These are phyloP conservation scores for Anoplophora glabripennis DNA, from an alignment of 1,140 invertebrate genomes.

Conservation along the genomic window DNA sequence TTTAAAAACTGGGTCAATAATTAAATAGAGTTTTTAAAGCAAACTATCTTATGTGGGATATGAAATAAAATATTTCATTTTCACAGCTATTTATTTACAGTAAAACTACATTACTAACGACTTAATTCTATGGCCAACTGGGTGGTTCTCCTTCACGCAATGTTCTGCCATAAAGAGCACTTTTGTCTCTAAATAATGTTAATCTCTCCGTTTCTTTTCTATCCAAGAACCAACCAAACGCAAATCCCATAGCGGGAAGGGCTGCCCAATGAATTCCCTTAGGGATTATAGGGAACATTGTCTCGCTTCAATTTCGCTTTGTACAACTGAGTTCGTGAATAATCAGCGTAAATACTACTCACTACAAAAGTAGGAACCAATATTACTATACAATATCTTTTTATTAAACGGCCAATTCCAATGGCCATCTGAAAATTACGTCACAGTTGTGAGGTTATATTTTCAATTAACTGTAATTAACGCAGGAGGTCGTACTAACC, in stretches of 20 bases:
- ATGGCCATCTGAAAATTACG: slow-evolving; percentile 42
- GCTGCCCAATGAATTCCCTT: slow-evolving; percentile 42
- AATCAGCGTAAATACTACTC: slow-evolving; percentile 64
- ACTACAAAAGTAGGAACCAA: slow-evolving; percentile 60
- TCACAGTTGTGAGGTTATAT: slow-evolving; percentile 19
- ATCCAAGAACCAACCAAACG: slow-evolving; percentile 64
- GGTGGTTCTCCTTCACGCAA: slow-evolving; percentile 64
- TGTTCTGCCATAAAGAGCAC: slow-evolving; percentile 65
- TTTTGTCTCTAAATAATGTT: slow-evolving; percentile 72
- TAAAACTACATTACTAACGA: slow-evolving; percentile 38
- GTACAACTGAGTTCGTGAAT: slow-evolving; percentile 66
- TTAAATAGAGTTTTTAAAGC: too few relatives aligned
- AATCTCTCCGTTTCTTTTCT: slow-evolving; percentile 65
- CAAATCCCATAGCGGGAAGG: slow-evolving; percentile 56
- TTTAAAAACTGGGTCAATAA: too few relatives aligned
- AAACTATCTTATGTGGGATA: too few relatives aligned
- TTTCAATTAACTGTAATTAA: background rate
- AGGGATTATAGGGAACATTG: slow-evolving; percentile 51
- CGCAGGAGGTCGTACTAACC: too few relatives aligned
- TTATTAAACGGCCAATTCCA: slow-evolving; percentile 47
- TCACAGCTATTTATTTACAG: slow-evolving; percentile 24
- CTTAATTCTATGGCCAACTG: slow-evolving; percentile 61
- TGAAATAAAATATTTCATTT: slow-evolving; percentile 31
- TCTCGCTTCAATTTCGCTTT: slow-evolving; percentile 52
- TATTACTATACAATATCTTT: slow-evolving; percentile 60